These are phyloP conservation scores for Subacronicta megacephala DNA, from an alignment of 2,888 invertebrate species.

Conservation along the genomic window DNA sequence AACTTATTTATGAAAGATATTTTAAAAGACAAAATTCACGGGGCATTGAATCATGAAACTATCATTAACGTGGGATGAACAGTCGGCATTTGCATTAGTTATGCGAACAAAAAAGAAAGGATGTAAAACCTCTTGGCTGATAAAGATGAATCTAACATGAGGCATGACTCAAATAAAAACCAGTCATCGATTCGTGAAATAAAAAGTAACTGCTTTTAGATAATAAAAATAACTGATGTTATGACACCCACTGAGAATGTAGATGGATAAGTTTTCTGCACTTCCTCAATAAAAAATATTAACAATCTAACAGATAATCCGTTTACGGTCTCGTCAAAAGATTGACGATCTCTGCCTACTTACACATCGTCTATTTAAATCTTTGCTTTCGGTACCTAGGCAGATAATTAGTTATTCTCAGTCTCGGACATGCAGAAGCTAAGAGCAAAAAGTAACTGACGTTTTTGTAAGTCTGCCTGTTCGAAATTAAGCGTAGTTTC, in stretches of 20 bases:
- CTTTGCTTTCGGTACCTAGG: constrained; percentile 30
- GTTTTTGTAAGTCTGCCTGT: constrained; percentile 48
- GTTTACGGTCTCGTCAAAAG: constrained; percentile 40
- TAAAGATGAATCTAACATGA: constrained; percentile 69
- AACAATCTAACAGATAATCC: constrained; percentile 28
- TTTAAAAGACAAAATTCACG: constrained; percentile 23
- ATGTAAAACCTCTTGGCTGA: constrained; percentile 55
- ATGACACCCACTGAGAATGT: constrained; percentile 63
- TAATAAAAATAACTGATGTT: constrained; percentile 69
- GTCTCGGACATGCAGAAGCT: constrained; percentile 32
- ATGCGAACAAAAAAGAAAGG: constrained; percentile 70
- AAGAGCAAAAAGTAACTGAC: constrained; percentile 43
- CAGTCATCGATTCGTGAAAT: constrained; percentile 68
- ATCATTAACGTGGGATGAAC: constrained; percentile 67
- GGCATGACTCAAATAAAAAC: constrained; percentile 70
- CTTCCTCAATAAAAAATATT: constrained; percentile 55
- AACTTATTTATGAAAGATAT: constrained; percentile 9
- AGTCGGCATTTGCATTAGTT: constrained; percentile 71
- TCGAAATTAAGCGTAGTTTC: constrained; percentile 40
- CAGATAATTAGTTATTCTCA: constrained; percentile 43
- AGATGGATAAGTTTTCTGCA: constrained; percentile 53
- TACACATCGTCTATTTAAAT: constrained; percentile 11
- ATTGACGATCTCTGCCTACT: constrained; percentile 41
- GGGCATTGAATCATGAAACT: constrained; percentile 55
- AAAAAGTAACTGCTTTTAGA: constrained; percentile 66